A percentile compares a stretch with the other conserved stretches of the same genome.
Evolutionary conservation across 1,140 invertebrate genomes (phyloP).

Genomic region (Theocolax elegans): DNA sequence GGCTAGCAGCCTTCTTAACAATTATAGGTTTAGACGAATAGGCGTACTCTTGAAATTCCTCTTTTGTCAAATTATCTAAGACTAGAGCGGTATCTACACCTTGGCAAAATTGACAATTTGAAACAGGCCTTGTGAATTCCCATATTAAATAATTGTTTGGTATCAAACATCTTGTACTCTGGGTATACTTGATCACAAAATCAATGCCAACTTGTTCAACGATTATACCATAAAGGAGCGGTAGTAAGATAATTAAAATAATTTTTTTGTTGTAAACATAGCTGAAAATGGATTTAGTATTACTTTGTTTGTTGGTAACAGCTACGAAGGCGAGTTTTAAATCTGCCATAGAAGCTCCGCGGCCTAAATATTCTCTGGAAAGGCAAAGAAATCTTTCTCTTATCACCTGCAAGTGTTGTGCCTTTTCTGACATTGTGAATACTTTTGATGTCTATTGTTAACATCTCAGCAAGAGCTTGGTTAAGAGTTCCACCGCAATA

Average conservation of each 20-base stretch:
- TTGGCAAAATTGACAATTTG: constrained; percentile 81
- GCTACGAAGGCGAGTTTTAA: constrained; percentile 40
- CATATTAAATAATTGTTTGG: constrained; percentile 86
- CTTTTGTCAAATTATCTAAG: constrained; percentile 75
- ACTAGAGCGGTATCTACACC: constrained; percentile 72
- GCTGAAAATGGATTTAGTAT: constrained; percentile 10
- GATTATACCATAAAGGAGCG: constrained; percentile 43
- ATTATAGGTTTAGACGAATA: constrained; percentile 86
- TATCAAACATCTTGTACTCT: constrained; percentile 72
- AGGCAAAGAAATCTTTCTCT: constrained; percentile 50
- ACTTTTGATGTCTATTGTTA: constrained; percentile 9
- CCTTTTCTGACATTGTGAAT: constrained; percentile 43
- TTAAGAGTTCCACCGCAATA: neutral
- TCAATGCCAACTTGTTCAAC: constrained; percentile 42
- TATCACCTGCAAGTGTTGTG: constrained; percentile 45
- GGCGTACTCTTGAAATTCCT: constrained; percentile 77
- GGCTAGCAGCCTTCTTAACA: constrained; percentile 77
- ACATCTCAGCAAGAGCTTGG: constrained; percentile 35
- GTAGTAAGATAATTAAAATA: constrained; percentile 42
- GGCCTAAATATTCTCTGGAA: constrained; percentile 46
- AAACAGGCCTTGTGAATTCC: constrained; percentile 86
- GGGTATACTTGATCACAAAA: constrained; percentile 47
- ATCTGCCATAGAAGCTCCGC: constrained; percentile 46
- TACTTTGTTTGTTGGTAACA: neutral
- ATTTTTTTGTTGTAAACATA: constrained; percentile 37